Conservation (phyloP, 1,140 invertebrate genomes). For the Apis cerana region DNA sequence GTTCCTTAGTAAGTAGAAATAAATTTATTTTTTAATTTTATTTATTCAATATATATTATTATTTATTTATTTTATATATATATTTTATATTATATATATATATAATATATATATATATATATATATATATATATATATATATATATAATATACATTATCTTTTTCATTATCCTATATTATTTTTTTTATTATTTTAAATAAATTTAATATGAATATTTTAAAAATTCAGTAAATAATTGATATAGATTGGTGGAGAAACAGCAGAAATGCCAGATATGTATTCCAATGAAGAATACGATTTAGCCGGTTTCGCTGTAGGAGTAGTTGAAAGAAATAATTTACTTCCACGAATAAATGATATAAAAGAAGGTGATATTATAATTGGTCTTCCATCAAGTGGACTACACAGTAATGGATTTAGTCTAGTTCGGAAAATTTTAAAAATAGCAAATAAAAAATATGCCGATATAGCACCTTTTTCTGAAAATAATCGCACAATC, state of each 20-base stretch:
- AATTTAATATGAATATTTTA: background rate
- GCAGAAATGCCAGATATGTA: slow-evolving; percentile 99
- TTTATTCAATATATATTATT: background rate
- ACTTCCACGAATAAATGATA: slow-evolving; percentile 87
- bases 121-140: no score
- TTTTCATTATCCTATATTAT: no score
- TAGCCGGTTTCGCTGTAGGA: slow-evolving; percentile 97
- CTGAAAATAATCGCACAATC: slow-evolving; percentile 83
- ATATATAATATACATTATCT: no score
- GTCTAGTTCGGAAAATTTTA: slow-evolving; percentile 93
- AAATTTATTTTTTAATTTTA: background rate
- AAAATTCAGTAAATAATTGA: slow-evolving; percentile 4
- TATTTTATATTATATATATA: no score
- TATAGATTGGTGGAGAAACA: slow-evolving; percentile 92
- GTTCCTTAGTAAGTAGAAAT: slow-evolving; percentile 90
- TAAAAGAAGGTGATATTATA: slow-evolving; percentile 90
- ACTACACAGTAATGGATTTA: slow-evolving; percentile 98
- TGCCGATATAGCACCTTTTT: slow-evolving; percentile 90
- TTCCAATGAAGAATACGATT: slow-evolving; percentile 91
- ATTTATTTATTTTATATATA: no score
- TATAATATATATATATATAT: no score
- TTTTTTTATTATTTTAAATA: no score
- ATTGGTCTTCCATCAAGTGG: slow-evolving; percentile 95
- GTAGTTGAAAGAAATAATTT: slow-evolving; percentile 90
- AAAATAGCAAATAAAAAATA: slow-evolving; percentile 85